Percentiles rank a stretch among this genome's conserved stretches.
Evolutionary conservation across 2,888 invertebrate genomes (phyloP).

Genomic region (Ernsta delagoae): DNA sequence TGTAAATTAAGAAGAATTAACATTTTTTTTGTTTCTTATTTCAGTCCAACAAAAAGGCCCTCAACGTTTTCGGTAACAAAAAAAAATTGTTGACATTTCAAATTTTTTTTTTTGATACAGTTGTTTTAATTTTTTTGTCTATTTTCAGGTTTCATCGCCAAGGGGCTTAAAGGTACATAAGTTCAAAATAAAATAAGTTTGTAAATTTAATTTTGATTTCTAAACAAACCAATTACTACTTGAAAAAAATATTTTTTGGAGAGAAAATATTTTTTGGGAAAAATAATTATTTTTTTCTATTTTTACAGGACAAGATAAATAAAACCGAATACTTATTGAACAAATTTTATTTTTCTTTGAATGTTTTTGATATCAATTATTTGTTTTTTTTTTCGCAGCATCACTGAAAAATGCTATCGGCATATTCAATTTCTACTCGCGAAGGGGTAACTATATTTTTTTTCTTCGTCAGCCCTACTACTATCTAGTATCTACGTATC

Average conservation of each 20-base stretch:
- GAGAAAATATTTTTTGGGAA: too few relatives aligned
- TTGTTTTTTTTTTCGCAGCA: neutral
- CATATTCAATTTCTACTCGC: neutral
- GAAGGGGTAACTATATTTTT: neutral
- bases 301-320: too few relatives aligned
- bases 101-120: neutral
- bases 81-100: neutral
- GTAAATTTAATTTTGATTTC: too few relatives aligned
- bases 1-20: too few relatives aligned
- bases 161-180: neutral
- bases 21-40: neutral
- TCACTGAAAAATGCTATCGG: neutral
- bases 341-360: too few relatives aligned
- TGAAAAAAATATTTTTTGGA: too few relatives aligned
- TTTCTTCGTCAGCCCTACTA: neutral
- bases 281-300: too few relatives aligned
- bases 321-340: too few relatives aligned
- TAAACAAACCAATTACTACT: too few relatives aligned
- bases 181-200: neutral
- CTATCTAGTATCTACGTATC: too few relatives aligned
- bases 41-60: neutral
- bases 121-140: neutral
- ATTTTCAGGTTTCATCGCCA: conserved; percentile 3
- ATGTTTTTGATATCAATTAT: neutral
- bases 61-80: conserved; percentile 2